Evolutionary conservation across 1,140 invertebrate species (phyloP), one percentile per base, ranked within the genome.

Genomic region (Archivesica marissinica): DNA sequence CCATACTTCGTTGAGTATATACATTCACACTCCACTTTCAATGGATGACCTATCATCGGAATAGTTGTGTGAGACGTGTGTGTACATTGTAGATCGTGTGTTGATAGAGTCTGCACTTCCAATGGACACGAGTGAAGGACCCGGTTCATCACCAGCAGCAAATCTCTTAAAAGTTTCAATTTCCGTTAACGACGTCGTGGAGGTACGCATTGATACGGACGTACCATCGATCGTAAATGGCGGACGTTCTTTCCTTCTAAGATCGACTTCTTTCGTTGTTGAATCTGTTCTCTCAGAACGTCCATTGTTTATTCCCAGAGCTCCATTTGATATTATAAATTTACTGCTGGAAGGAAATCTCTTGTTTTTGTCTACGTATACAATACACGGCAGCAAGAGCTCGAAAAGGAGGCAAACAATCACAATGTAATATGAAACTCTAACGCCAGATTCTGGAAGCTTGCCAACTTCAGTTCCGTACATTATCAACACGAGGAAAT

Each of bases 381-480:
- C 39, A n/a, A 84, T 13, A 54, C 75, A n/a, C 15, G 82, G 82
- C 3, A 76, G 38, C 13, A 52, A 52, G 23, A 84, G 11, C 52
- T 84, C 82, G 35, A 84, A 23, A 41, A 84, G 1, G 2, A 84
- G 41, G 23, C 39, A 33, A 23, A 84, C 25, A 9, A 84, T 39
- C 9, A 84, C 41, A 28, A 84, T 35, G 0, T 74, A 72, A 25
- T 38, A 84, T 1, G 82, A 84, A 20, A 39, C 72, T 52, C 77
- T 76, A 25, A 84, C 33, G 1, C 30, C 9, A 6, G 72, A 76
- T 0, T 84, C 72, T 17, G 82, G 72, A 44, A 84, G 28, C 33
- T 84, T 84, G 28, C 38, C 28, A 11, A 77, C 82, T 54, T 84
- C 82, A n/a, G 82, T 64, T 25, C 82, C 82, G 35, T 84, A 84